Evolutionary conservation across 2,888 invertebrate genomes (phyloP), one percentile per base, ranked within the genome.

Genomic region (Alloscopus bannaensis): DNA sequence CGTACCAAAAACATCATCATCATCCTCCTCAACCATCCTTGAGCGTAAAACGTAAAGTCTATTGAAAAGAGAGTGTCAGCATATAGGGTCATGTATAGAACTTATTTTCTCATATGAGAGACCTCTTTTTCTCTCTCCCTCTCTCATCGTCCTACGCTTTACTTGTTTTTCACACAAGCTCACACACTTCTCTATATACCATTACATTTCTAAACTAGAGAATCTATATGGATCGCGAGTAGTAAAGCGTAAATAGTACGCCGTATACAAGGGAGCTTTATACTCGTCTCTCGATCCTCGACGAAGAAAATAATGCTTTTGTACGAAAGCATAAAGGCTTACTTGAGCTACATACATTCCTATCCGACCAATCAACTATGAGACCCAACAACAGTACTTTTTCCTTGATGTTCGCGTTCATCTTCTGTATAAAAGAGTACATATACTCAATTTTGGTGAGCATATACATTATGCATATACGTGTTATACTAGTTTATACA

Each of bases 351-450:
- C 40, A 36, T 65, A 26, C 64, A 65, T 66, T 50, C 66, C 64
- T 64, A 66, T 50, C 22, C 64, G 66, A 66, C 75, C 66, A 66
- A 75, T 66, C 75, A 66, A 75, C 66, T 52, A 52, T 50, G 50
- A 42, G 64, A 72, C 73, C 66, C 75, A 75, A 75, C 75, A 75
- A 64, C 75, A 66, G 66, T 73, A 73, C 73, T 72, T 64, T 50
- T 64, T 73, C 73, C 73, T 73, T 73, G 65, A 73, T 65, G 73
- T 65, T 65, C 42, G 20, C 40, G n/a, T n/a, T 6, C 29, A 60
- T 36, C 36, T 52, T 28, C 64, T 47, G 18, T 47, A 47, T n/a
- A n/a, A 47, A 47, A n/a, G n/a, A n/a, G 47, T 47, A 36, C 8
- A 13, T 36, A 36, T 36, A 36, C 36, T 6, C 36, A 36, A 36